Percentiles rank a stretch among this genome's conserved stretches.
phyloP scores from a whole-genome alignment of 2,797 vertebrate genomes.

The Prunella strophiata region DNA sequence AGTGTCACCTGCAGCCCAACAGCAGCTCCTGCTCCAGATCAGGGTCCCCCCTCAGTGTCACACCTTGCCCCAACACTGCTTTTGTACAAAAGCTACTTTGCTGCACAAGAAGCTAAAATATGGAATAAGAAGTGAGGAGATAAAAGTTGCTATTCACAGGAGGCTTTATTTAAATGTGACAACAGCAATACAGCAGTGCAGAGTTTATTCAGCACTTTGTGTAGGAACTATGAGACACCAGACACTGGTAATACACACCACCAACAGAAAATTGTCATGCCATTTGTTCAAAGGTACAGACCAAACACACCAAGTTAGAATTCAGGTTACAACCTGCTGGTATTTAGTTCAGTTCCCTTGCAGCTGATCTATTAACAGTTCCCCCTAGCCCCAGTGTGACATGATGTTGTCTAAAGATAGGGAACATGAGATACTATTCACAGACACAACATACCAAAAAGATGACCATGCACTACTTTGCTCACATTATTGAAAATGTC shows the following conservation, averaged over 20 bases:
- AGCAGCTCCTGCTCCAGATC: fast-evolving
- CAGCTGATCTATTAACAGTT: conserved; percentile 33
- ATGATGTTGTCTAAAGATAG: conserved; percentile 13
- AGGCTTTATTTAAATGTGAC: not conserved
- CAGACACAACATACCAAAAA: not conserved
- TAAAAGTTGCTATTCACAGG: not conserved
- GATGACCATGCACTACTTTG: not conserved
- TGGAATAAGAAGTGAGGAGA: not conserved
- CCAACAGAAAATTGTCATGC: not conserved
- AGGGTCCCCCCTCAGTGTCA: not conserved
- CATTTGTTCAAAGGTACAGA: not conserved
- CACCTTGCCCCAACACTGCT: not conserved
- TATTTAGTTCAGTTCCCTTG: conserved; percentile 51
- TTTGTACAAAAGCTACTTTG: not conserved
- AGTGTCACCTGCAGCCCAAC: not conserved
- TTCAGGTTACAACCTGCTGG: conserved; percentile 34
- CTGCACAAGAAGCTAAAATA: not conserved
- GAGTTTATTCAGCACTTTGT: not conserved
- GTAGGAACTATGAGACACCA: not conserved
- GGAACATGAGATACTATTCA: not conserved
- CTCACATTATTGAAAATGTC: not conserved
- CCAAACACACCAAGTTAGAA: not conserved
- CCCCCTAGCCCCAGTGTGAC: not conserved
- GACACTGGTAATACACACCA: not conserved
- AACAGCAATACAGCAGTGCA: not conserved